Conservation (phyloP, 1,140 invertebrate species). For the Pseudomyrmex pallidus region DNA sequence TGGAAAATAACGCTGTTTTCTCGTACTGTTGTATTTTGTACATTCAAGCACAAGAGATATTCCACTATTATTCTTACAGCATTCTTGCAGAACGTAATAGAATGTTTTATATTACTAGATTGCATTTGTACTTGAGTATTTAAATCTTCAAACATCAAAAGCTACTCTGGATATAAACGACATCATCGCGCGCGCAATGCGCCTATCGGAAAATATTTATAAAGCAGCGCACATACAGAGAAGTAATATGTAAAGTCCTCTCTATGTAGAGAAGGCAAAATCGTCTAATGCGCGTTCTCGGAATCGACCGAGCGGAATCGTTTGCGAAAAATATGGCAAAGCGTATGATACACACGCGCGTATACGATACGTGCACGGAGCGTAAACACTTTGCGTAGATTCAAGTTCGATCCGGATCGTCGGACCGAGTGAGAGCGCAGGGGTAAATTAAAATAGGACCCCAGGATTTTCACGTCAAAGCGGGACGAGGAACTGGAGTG, state of each 20-base stretch:
- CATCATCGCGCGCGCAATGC: not conserved
- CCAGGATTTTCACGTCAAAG: slow-evolving; percentile 35
- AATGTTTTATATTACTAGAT: slow-evolving; percentile 4
- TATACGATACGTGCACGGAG: slow-evolving; percentile 1
- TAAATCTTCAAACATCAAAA: not conserved
- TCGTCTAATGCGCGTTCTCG: slow-evolving; percentile 11
- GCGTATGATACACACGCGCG: not conserved
- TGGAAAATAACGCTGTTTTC: not conserved
- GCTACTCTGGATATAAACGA: not conserved
- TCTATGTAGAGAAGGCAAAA: not conserved
- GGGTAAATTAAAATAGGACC: slow-evolving; percentile 55
- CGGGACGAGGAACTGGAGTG: slow-evolving; percentile 15
- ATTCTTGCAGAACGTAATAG: not conserved
- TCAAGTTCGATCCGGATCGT: slow-evolving; percentile 11
- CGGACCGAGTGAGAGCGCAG: slow-evolving; percentile 5
- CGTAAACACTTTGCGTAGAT: slow-evolving; percentile 31
- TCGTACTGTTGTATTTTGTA: not conserved
- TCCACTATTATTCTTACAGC: not conserved
- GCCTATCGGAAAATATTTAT: slow-evolving; percentile 34
- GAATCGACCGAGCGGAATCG: slow-evolving; percentile 48
- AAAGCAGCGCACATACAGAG: not conserved
- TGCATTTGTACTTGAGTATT: not conserved
- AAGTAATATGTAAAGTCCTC: not conserved
- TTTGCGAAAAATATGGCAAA: slow-evolving; percentile 35
- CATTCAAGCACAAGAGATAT: not conserved